Conservation (phyloP, 2,113 vertebrate species). For the Ariopsis seemanni region DNA sequence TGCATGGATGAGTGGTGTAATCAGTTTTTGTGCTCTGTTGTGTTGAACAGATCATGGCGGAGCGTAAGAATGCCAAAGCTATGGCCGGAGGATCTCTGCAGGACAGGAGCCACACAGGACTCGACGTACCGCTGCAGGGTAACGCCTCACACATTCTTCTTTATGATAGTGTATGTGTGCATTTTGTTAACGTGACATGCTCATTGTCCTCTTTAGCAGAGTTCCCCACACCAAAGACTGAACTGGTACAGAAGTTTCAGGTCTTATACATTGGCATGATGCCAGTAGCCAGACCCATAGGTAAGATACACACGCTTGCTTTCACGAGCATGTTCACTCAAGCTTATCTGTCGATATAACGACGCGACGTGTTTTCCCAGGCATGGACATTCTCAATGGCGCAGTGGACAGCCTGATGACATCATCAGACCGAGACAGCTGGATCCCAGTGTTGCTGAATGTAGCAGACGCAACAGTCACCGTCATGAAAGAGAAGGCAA, state of each 20-base stretch:
- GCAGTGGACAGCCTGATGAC: constrained; percentile 86
- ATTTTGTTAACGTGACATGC: background rate
- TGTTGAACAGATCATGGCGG: constrained; percentile 89
- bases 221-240: constrained; percentile 98
- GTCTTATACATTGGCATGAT: constrained; percentile 92
- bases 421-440: constrained; percentile 82
- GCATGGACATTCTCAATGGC: constrained; percentile 93
- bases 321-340: too few species aligned
- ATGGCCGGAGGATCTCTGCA: constrained; percentile 87
- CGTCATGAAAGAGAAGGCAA: constrained; percentile 90
- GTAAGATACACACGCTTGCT: constrained; percentile 65
- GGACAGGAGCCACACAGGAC: constrained; percentile 77
- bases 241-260: constrained; percentile 96
- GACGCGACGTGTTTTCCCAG: constrained; percentile 62
- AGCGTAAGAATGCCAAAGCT: constrained; percentile 95
- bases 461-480: constrained; percentile 97
- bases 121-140: constrained; percentile 95
- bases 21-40: background rate
- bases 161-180: too few species aligned
- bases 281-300: constrained; percentile 86
- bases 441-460: constrained; percentile 90
- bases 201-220: constrained; percentile 76
- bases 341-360: too few species aligned
- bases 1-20: too few species aligned
- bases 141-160: constrained; percentile 38